Evolutionary conservation across 2,113 vertebrate genomes (phyloP).

Genomic region (Gobiocypris rarus): DNA sequence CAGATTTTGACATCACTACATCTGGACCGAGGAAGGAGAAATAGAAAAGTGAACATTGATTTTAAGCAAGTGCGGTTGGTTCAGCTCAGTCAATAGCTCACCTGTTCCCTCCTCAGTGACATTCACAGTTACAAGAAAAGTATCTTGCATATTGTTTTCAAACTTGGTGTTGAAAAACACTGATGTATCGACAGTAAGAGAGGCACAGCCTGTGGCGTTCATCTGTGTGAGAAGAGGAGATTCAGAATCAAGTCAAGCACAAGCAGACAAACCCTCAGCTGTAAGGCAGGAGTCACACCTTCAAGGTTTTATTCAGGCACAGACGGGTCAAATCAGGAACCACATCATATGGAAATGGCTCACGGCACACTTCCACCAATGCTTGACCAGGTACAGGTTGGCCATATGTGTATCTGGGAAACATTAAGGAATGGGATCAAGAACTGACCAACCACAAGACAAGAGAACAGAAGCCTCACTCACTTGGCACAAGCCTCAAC

Average conservation of each 20-base stretch:
- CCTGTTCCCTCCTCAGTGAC: constrained; percentile 73
- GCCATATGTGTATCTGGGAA: constrained; percentile 70
- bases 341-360: not conserved
- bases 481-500: constrained; percentile 67
- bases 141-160: not conserved
- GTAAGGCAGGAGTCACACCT: not conserved
- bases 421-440: not conserved
- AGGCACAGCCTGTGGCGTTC: not conserved
- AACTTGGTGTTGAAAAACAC: constrained; percentile 52
- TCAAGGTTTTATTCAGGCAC: not conserved
- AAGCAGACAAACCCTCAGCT: too few relatives aligned
- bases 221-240: not conserved
- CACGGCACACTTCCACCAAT: constrained; percentile 52
- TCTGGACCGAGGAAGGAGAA: too few relatives aligned
- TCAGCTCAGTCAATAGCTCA: constrained; percentile 7
- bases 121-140: not conserved
- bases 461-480: constrained; percentile 24
- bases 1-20: not conserved
- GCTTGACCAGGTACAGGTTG: constrained; percentile 70
- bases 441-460: not conserved
- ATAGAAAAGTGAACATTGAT: too few relatives aligned
- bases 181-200: not conserved
- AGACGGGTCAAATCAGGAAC: not conserved
- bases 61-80: too few relatives aligned
- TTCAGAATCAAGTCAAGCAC: not conserved